Base-by-base conservation (phyloP, 2,113 vertebrate genomes). In the Cochlearius cochlearius region DNA sequence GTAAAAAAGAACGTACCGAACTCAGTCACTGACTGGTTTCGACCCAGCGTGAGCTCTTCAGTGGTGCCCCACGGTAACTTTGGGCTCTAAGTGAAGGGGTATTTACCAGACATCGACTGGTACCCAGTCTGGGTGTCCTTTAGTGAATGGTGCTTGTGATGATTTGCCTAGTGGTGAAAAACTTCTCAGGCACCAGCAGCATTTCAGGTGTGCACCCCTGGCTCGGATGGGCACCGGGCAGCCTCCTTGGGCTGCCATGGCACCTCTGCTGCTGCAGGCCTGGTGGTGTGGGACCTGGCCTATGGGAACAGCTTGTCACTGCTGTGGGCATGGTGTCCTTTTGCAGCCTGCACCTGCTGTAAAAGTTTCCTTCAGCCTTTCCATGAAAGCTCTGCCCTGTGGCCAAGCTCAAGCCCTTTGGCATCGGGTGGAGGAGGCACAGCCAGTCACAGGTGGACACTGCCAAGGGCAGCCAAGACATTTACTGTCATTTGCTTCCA, bases 1-100 rank as follows among this genome's bases (percentile, higher is more conserved):
- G 2, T 34, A 47, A 68, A 79, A 55, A 47, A 26, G 2, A 4
- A 60, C 62, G 25, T 18, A 34, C n/a, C 0, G 0, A 63, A 17
- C 56, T 89, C 19, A 11, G 39, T 11, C 47, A 67, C 45, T 17
- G 22, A 12, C 7, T 29, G 26, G 32, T 49, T 76, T 76, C 49
- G 56, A 1, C 18, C 16, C 68, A 53, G 18, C 22, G 2, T 16
- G 22, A 62, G 45, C 45, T 88, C 43, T 39, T 36, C 32, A n/a
- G 21, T n/a, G 29, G 83, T 82, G 79, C 16, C 82, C 23, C 20
- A 6, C 26, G 30, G 64, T 55, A 50, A 17, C 32, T 26, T 20
- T 39, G 43, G 68, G 55, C 43, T 91, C 15, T 50, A 55, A 52
- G 23, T 10, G 75, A 76, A 30, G 39, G 62, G 19, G 4, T 53